A percentile compares a stretch with the other conserved stretches of the same genome.
Evolutionary conservation across 2,888 invertebrate species (phyloP).

Genomic region (Gastrophysa polygoni): DNA sequence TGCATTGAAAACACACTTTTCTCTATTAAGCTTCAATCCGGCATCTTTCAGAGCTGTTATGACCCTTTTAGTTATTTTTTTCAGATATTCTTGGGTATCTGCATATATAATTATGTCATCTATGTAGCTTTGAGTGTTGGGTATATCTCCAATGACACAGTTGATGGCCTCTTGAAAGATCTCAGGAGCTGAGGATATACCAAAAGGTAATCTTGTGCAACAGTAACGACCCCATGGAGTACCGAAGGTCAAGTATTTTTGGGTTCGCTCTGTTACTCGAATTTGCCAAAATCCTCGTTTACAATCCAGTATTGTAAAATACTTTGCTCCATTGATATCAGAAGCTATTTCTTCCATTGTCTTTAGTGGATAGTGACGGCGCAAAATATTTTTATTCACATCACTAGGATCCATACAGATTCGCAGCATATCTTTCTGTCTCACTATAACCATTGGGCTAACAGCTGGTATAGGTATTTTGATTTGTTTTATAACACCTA

Average conservation of each 20-base stretch:
- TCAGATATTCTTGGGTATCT: background rate
- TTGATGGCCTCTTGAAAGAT: conserved; percentile 8
- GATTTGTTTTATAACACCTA: background rate
- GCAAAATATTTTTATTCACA: conserved; percentile 14
- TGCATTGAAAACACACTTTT: conserved; percentile 8
- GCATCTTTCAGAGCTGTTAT: background rate
- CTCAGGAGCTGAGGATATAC: conserved; percentile 4
- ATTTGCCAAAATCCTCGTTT: conserved; percentile 20
- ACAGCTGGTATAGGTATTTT: conserved; percentile 5
- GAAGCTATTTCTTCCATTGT: conserved; percentile 12
- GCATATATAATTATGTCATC: conserved; percentile 12
- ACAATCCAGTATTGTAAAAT: conserved; percentile 12
- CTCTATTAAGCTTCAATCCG: background rate
- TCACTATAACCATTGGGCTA: background rate
- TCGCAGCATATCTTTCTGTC: background rate
- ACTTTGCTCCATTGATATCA: background rate
- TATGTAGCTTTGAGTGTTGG: conserved; percentile 4
- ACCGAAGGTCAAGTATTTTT: conserved; percentile 11
- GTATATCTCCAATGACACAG: background rate
- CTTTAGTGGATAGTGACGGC: conserved; percentile 15
- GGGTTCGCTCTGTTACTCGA: conserved; percentile 6
- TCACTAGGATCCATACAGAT: background rate
- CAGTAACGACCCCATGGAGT: conserved; percentile 2
- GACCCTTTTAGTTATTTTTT: background rate
- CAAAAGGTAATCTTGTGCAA: background rate